phyloP scores from a whole-genome alignment of 2,888 invertebrate species.

The Zaprionus bogoriensis region DNA sequence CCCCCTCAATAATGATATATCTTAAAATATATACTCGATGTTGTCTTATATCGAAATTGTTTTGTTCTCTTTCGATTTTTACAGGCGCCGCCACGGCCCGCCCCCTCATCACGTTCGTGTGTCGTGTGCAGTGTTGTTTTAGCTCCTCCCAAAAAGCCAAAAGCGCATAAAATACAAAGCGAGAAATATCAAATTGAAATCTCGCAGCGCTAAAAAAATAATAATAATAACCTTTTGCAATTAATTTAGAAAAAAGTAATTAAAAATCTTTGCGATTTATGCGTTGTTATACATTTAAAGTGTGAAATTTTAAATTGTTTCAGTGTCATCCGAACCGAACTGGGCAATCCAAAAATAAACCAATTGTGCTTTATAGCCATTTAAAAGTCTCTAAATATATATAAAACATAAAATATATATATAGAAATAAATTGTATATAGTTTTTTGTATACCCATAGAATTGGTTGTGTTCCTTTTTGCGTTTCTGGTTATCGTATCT shows the following conservation, averaged over 20 bases:
- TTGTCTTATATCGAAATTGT: conserved; percentile 73
- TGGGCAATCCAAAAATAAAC: conserved; percentile 20
- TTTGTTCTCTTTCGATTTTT: conserved; percentile 79
- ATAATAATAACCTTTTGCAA: conserved; percentile 15
- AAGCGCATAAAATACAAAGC: conserved; percentile 51
- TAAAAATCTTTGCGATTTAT: conserved; percentile 32
- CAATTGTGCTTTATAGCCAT: conserved; percentile 20
- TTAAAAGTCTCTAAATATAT: background rate
- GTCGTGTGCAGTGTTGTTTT: conserved; percentile 59
- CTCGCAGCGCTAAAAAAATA: conserved; percentile 14
- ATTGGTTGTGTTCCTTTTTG: conserved; percentile 11
- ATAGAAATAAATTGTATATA: background rate
- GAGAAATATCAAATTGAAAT: conserved; percentile 2
- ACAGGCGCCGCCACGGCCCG: conserved; percentile 61
- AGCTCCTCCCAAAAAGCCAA: conserved; percentile 37
- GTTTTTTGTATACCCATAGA: conserved; percentile 22
- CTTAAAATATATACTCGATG: conserved; percentile 40
- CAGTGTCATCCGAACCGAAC: conserved; percentile 36
- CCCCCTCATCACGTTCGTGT: conserved; percentile 47
- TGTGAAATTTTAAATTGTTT: conserved; percentile 41
- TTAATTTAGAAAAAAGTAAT: conserved; percentile 33
- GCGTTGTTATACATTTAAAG: conserved; percentile 31
- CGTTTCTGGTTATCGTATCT: background rate
- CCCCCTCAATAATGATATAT: conserved; percentile 22
- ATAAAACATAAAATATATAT: too few species aligned